phyloP scores from a whole-genome alignment of 2,113 vertebrate species.

The Gymnobelideus leadbeateri region DNA sequence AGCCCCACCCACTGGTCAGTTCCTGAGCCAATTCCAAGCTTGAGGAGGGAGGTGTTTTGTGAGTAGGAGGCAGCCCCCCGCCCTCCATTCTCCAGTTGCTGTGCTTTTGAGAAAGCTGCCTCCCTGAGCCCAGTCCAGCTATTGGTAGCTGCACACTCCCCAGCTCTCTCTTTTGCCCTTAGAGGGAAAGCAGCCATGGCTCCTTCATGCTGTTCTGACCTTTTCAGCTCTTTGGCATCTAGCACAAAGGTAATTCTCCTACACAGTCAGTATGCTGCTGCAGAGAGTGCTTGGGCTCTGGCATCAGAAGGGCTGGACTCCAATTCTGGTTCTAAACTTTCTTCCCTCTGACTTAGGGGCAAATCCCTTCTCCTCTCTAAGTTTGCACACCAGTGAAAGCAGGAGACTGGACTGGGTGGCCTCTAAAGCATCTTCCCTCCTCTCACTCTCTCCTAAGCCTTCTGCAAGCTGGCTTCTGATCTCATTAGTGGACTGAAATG shows the following conservation, averaged over 20 bases:
- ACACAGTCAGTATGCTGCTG: neutral
- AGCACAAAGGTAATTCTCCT: neutral
- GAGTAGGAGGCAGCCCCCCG: neutral
- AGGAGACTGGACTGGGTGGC: neutral
- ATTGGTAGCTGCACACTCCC: neutral
- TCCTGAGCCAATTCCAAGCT: neutral
- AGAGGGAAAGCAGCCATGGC: neutral
- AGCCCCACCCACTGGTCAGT: neutral
- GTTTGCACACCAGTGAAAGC: neutral
- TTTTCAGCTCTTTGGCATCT: neutral
- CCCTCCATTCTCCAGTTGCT: neutral
- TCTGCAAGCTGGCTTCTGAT: neutral
- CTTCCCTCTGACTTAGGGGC: neutral
- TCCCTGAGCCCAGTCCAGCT: neutral
- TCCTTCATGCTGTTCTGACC: neutral
- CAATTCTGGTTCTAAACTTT: neutral
- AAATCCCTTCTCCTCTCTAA: too few relatives aligned
- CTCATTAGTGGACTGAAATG: too few relatives aligned
- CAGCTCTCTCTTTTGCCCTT: neutral
- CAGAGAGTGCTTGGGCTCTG: neutral
- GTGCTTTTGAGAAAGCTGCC: neutral
- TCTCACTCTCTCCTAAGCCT: neutral
- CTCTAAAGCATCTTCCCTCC: neutral
- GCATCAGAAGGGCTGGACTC: neutral
- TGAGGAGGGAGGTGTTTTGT: neutral